Evolutionary conservation across 2,113 vertebrate species (phyloP).

Genomic region (Opisthocomus hoazin): DNA sequence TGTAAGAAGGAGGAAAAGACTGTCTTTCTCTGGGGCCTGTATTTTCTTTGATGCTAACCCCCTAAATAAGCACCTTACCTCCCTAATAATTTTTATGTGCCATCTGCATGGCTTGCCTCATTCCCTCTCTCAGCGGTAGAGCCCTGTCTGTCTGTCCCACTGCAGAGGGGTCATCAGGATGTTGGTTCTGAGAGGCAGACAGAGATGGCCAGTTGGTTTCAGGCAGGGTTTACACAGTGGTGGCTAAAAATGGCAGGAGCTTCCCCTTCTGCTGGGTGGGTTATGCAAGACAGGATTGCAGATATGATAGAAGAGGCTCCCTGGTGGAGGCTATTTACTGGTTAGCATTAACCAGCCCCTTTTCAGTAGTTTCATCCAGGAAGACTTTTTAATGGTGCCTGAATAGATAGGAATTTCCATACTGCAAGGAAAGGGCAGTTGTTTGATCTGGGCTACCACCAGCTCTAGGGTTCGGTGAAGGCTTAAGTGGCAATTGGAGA

Average conservation of each 20-base stretch:
- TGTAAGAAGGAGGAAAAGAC: not conserved
- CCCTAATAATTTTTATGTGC: not conserved
- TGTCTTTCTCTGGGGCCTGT: not conserved
- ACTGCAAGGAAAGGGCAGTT: not conserved
- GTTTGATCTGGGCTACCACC: not conserved
- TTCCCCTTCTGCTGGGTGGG: not conserved
- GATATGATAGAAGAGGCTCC: not conserved
- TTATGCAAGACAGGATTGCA: not conserved
- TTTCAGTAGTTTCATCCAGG: not conserved
- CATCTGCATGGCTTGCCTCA: not conserved
- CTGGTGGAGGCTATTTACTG: not conserved
- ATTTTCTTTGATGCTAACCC: not conserved
- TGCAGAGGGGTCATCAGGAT: not conserved
- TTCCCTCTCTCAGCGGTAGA: not conserved
- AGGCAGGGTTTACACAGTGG: not conserved
- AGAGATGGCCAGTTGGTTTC: not conserved
- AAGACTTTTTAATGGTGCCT: not conserved
- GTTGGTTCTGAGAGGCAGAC: not conserved
- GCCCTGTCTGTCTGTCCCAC: not conserved
- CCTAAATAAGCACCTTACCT: not conserved
- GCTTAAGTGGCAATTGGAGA: not conserved
- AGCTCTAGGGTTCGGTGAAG: not conserved
- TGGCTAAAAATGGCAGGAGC: not conserved
- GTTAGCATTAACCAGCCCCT: not conserved
- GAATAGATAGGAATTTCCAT: not conserved